A percentile compares a stretch with the other conserved stretches of the same genome.
Evolutionary conservation across 2,888 invertebrate genomes (phyloP).

Genomic region (Gymnoscelis rufifasciata): DNA sequence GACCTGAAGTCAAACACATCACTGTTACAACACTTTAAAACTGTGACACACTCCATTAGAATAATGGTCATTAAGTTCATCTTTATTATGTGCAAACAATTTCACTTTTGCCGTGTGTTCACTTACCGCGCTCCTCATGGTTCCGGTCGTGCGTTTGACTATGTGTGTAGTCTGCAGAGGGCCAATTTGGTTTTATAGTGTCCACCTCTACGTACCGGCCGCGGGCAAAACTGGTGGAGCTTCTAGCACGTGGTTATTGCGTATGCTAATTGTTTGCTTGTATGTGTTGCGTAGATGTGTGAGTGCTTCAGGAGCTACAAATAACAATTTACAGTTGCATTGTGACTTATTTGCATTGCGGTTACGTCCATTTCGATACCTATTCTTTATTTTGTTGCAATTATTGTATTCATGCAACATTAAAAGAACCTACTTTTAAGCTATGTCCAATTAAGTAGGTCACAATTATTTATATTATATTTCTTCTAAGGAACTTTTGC

Average conservation of each 20-base stretch:
- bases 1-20: conserved; percentile 49
- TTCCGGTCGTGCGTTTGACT: conserved; percentile 46
- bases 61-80: conserved; percentile 31
- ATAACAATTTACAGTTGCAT: conserved; percentile 19
- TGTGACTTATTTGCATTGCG: conserved; percentile 17
- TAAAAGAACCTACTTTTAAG: not conserved
- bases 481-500: too few relatives aligned
- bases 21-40: conserved; percentile 22
- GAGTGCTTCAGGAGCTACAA: conserved; percentile 23
- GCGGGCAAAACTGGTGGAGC: conserved; percentile 30
- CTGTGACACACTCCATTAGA: conserved; percentile 30
- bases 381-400: not conserved
- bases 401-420: not conserved
- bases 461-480: too few relatives aligned
- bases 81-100: conserved; percentile 40
- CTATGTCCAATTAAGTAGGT: too few relatives aligned
- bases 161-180: conserved; percentile 46
- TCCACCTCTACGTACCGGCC: conserved; percentile 51
- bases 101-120: conserved; percentile 50
- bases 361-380: not conserved
- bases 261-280: conserved; percentile 25
- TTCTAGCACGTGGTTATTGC: conserved; percentile 29
- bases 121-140: conserved; percentile 73
- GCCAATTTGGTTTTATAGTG: conserved; percentile 57
- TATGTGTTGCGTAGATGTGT: conserved; percentile 18